phyloP scores from a whole-genome alignment of 1,140 invertebrate genomes.

The Trachymyrmex septentrionalis region DNA sequence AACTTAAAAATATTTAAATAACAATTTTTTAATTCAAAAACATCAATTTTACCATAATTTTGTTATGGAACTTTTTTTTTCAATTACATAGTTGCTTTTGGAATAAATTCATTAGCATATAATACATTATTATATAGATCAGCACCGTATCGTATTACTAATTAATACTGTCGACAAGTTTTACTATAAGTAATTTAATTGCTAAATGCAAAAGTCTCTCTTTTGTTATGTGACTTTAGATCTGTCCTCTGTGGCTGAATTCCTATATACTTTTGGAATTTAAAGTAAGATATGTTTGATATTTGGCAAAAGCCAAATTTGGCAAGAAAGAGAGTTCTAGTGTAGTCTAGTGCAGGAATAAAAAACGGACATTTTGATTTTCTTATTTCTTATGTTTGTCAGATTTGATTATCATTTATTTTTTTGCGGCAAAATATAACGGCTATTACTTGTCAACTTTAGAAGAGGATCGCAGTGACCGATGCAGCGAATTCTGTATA shows the following conservation, averaged over 20 bases:
- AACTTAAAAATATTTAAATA: background rate
- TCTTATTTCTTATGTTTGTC: background rate
- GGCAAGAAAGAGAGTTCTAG: too few species aligned
- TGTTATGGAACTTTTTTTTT: background rate
- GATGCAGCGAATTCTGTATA: conserved; percentile 4
- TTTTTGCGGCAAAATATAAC: background rate
- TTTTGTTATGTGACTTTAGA: background rate
- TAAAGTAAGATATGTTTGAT: too few species aligned
- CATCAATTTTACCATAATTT: background rate
- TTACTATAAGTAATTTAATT: background rate
- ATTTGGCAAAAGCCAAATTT: too few species aligned
- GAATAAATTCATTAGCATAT: background rate
- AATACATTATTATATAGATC: background rate
- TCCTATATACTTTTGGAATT: too few species aligned
- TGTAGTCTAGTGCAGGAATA: too few species aligned
- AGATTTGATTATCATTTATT: conserved; percentile 15
- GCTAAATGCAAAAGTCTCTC: background rate
- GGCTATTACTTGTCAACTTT: background rate
- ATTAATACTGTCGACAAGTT: background rate
- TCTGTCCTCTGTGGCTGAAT: too few species aligned
- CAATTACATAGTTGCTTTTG: background rate
- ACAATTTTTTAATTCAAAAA: background rate
- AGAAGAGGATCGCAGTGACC: background rate
- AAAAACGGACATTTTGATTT: too few species aligned
- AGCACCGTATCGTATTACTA: background rate